Conservation (phyloP, 1,140 invertebrate species). For the Copidosoma floridanum region DNA sequence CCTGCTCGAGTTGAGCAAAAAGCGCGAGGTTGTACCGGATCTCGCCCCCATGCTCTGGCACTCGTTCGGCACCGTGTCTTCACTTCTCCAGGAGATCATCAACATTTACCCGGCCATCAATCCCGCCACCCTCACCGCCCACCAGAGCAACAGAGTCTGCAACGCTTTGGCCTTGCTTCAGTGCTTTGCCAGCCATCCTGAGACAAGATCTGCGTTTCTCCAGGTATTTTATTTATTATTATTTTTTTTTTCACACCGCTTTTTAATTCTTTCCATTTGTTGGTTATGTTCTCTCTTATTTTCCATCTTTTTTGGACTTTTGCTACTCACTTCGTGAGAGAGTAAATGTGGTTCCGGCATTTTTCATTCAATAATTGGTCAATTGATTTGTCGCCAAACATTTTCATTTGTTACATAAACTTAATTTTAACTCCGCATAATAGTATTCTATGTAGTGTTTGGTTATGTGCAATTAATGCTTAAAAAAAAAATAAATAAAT, state of each 20-base stretch:
- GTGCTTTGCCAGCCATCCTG: slow-evolving; percentile 98
- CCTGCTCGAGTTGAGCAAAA: slow-evolving; percentile 94
- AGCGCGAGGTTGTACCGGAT: slow-evolving; percentile 94
- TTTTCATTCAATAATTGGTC: no score
- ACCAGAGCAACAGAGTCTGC: slow-evolving; percentile 94
- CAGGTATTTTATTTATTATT: slow-evolving; percentile 59
- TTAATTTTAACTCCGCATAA: no score
- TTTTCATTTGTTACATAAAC: no score
- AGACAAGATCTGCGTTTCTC: slow-evolving; percentile 91
- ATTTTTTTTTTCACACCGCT: slow-evolving; percentile 14
- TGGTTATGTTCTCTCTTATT: no score
- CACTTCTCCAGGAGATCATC: slow-evolving; percentile 90
- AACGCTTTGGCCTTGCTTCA: slow-evolving; percentile 97
- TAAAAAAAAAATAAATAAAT: no score
- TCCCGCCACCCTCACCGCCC: slow-evolving; percentile 91
- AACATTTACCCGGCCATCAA: slow-evolving; percentile 98
- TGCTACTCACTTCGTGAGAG: no score
- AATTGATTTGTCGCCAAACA: no score
- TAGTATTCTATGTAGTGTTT: no score
- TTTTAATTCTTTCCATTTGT: not conserved
- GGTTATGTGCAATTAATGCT: no score
- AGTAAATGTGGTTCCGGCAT: no score
- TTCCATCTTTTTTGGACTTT: not conserved
- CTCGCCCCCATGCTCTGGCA: slow-evolving; percentile 98
- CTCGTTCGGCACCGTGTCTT: slow-evolving; percentile 96